A percentile compares a stretch with the other conserved stretches of the same genome.
Evolutionary conservation across 1,140 invertebrate species (phyloP).

Genomic region (Myzus persicae): DNA sequence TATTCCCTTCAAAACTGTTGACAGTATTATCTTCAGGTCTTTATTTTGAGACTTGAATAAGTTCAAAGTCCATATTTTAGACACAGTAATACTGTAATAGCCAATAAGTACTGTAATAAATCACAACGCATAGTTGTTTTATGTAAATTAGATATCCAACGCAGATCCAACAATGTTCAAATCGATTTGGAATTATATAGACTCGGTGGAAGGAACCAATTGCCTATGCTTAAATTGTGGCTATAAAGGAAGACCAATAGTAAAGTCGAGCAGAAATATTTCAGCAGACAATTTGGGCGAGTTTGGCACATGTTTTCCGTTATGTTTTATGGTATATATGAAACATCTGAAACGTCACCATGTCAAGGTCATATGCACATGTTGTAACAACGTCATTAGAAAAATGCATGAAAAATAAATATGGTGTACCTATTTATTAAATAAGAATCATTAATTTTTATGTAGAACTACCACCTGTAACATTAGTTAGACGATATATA

Average conservation of each 20-base stretch:
- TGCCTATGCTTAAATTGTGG: neutral
- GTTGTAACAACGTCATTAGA: neutral
- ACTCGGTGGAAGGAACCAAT: neutral
- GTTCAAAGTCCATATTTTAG: neutral
- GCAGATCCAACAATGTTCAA: neutral
- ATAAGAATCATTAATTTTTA: neutral
- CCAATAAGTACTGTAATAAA: neutral
- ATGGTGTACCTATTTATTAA: neutral
- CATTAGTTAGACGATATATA: neutral
- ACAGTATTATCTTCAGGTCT: neutral
- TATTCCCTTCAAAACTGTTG: neutral
- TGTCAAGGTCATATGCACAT: neutral
- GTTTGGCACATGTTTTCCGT: conserved; percentile 25
- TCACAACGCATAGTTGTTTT: neutral
- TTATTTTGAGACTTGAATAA: neutral
- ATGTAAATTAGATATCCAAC: neutral
- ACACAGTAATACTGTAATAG: neutral
- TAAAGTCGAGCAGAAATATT: neutral
- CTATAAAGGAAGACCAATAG: neutral
- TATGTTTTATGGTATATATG: neutral
- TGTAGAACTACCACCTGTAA: neutral
- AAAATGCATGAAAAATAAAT: neutral
- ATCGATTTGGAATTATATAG: neutral
- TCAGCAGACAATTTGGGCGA: neutral
- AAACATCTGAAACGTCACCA: neutral